Conservation (phyloP, 2,888 invertebrate species). For the Tetragnatha montana region DNA sequence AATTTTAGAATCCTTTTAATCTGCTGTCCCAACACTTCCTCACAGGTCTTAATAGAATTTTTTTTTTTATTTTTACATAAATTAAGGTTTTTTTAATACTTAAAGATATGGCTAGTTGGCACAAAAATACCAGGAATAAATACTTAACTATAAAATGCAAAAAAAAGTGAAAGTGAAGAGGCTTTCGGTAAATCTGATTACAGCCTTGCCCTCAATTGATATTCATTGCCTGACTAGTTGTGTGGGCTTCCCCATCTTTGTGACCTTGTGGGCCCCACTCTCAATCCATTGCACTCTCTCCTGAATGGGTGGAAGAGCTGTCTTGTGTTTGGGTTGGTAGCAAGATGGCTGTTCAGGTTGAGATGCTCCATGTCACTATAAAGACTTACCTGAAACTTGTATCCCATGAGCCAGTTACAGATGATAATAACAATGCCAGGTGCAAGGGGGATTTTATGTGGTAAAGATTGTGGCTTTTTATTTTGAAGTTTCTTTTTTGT, state of each 20-base stretch:
- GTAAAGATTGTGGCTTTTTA: not conserved
- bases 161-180: not conserved
- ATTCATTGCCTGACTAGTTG: conserved; percentile 18
- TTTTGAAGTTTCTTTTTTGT: not conserved
- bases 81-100: not conserved
- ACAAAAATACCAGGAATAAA: not conserved
- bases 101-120: not conserved
- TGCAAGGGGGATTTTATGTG: not conserved
- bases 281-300: conserved; percentile 57
- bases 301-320: conserved; percentile 14
- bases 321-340: not conserved
- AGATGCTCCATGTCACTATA: conserved; percentile 57
- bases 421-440: not conserved
- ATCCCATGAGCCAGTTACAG: not conserved
- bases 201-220: conserved; percentile 56
- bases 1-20: not conserved
- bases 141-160: not conserved
- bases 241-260: conserved; percentile 35
- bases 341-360: conserved; percentile 49
- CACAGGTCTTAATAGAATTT: too few relatives aligned
- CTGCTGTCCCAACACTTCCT: too few relatives aligned
- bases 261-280: conserved; percentile 65
- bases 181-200: conserved; percentile 1
- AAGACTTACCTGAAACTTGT: conserved; percentile 28
- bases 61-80: too few relatives aligned